phyloP scores from a whole-genome alignment of 2,797 vertebrate species.

The Phoeniculus purpureus region DNA sequence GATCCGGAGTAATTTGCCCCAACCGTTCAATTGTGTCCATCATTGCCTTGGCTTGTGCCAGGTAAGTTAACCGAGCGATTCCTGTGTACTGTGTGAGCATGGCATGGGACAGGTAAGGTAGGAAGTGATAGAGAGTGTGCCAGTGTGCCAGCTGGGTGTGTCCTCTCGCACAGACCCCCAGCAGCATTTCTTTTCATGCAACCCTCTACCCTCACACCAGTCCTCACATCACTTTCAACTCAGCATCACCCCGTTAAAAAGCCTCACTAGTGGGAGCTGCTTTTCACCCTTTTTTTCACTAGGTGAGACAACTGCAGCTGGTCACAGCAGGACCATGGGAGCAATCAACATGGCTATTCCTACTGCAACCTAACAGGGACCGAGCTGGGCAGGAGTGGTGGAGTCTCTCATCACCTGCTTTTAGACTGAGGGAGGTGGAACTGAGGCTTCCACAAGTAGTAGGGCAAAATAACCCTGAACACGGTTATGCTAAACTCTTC shows the following conservation, averaged over 20 bases:
- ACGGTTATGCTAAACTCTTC: not conserved
- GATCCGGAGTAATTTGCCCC: not conserved
- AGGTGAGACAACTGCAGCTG: not conserved
- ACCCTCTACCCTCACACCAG: not conserved
- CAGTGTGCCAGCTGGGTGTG: not conserved
- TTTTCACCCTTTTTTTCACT: not conserved
- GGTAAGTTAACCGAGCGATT: not conserved
- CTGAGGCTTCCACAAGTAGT: not conserved
- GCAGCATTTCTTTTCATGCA: not conserved
- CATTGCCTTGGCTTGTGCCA: not conserved
- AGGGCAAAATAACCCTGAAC: not conserved
- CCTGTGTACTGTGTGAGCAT: not conserved
- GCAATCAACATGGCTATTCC: not conserved
- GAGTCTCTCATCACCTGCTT: not conserved
- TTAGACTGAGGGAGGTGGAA: not conserved
- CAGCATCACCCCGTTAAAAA: not conserved
- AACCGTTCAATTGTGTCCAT: not conserved
- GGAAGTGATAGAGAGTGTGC: accelerated
- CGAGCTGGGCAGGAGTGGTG: not conserved
- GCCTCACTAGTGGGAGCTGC: not conserved
- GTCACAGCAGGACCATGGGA: not conserved
- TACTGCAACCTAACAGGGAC: not conserved
- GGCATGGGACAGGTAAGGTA: not conserved
- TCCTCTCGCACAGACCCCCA: not conserved
- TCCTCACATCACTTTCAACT: not conserved